Evolutionary conservation across 30 jellyfish, hydroid and myxozoan genomes (phyloP).

Genomic region (Turritopsis rubra): DNA sequence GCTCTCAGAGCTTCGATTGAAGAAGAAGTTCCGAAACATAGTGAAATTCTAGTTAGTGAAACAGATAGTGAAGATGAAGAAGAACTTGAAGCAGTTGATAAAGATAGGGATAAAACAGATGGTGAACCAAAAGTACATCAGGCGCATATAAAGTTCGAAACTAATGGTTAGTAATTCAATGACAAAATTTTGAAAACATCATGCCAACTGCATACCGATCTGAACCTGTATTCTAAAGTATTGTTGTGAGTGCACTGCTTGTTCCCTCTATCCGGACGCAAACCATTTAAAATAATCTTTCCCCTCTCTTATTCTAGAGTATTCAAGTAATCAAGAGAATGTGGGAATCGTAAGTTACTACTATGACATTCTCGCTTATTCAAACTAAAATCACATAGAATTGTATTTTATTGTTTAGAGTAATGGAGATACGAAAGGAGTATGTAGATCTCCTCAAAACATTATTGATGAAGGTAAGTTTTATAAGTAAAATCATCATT

Average conservation of each 20-base stretch:
- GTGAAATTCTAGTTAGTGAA: background rate
- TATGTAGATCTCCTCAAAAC: background rate
- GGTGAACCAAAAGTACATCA: background rate
- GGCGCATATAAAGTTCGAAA: background rate
- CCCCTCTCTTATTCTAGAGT: background rate
- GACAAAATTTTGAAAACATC: background rate
- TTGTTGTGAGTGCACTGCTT: too few species aligned
- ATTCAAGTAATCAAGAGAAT: background rate
- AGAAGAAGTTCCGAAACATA: background rate
- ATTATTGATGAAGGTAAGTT: background rate
- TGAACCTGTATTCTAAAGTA: too few species aligned
- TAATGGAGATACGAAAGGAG: background rate
- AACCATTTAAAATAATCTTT: too few species aligned
- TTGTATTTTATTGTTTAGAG: background rate
- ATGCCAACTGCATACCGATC: too few species aligned
- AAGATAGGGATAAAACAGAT: background rate
- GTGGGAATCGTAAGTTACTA: background rate
- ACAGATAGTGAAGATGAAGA: background rate
- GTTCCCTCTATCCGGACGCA: too few species aligned
- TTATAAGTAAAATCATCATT: background rate
- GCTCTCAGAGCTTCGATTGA: constrained; percentile 74
- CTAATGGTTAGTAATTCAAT: background rate
- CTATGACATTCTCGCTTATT: background rate
- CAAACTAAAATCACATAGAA: background rate
- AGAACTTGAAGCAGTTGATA: too few species aligned